phyloP scores from a whole-genome alignment of 2,113 vertebrate species.

The Psilopsiagon aurifrons region DNA sequence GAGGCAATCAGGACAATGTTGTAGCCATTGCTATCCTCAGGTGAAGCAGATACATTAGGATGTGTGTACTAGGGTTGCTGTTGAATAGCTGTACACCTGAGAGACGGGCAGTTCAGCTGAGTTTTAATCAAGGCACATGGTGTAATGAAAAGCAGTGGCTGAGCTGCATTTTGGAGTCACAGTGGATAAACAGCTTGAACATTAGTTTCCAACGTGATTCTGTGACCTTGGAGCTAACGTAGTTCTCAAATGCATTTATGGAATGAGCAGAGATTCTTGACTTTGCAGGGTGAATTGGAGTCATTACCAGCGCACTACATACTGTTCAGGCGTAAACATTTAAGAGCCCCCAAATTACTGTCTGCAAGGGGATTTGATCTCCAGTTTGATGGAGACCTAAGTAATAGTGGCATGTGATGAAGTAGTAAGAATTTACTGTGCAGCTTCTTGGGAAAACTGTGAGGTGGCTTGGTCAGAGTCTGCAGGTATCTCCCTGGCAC shows the following conservation, averaged over 20 bases:
- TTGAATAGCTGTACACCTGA: not conserved
- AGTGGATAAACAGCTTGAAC: not conserved
- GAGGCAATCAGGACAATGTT: not conserved
- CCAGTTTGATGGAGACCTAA: not conserved
- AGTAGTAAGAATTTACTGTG: not conserved
- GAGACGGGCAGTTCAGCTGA: not conserved
- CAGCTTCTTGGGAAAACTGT: not conserved
- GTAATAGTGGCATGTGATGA: not conserved
- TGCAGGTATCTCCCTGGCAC: not conserved
- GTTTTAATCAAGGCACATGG: not conserved
- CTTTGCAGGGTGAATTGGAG: not conserved
- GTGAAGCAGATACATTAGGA: not conserved
- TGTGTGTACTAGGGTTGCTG: not conserved
- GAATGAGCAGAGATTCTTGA: not conserved
- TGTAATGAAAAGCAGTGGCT: not conserved
- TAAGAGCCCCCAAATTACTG: not conserved
- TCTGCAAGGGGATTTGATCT: not conserved
- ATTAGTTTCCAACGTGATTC: not conserved
- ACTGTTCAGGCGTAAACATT: not conserved
- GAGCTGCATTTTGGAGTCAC: not conserved
- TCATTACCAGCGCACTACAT: not conserved
- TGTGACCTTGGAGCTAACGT: not conserved
- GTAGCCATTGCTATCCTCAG: not conserved
- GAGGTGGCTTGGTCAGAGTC: not conserved
- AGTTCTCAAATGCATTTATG: not conserved